Conservation (phyloP, 2,113 vertebrate genomes). For the Chinchilla lanigera region DNA sequence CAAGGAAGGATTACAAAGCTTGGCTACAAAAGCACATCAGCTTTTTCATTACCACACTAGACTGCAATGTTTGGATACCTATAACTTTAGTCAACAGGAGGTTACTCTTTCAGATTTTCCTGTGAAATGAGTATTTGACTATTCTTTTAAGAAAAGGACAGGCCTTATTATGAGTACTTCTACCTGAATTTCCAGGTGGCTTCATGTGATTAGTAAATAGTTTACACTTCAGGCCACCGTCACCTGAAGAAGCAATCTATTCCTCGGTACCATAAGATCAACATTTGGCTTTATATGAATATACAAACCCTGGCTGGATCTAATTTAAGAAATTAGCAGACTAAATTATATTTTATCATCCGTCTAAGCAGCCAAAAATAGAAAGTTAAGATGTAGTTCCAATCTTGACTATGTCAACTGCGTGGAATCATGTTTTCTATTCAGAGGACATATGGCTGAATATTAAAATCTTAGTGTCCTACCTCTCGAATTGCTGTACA, state of each 20-base stretch:
- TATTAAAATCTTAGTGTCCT: constrained; percentile 83
- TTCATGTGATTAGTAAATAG: background rate
- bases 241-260: background rate
- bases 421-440: constrained; percentile 52
- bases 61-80: background rate
- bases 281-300: constrained; percentile 52
- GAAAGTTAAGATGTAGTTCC: constrained; percentile 59
- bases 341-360: constrained; percentile 74
- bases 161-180: background rate
- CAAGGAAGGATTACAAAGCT: background rate
- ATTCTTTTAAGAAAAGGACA: constrained; percentile 13
- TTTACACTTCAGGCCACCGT: background rate
- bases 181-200: constrained; percentile 21
- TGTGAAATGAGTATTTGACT: background rate
- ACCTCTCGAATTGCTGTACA: constrained; percentile 99
- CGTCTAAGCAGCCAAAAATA: constrained; percentile 74
- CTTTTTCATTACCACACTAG: background rate
- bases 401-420: constrained; percentile 65
- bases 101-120: constrained; percentile 13
- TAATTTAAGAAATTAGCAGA: constrained; percentile 70
- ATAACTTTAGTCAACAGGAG: background rate
- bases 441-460: constrained; percentile 55
- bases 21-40: background rate
- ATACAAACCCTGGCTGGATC: constrained; percentile 51
- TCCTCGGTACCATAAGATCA: background rate